These are phyloP conservation scores for Pachycephala philippinensis DNA, from an alignment of 2,113 vertebrate species.

Conservation along the genomic window DNA sequence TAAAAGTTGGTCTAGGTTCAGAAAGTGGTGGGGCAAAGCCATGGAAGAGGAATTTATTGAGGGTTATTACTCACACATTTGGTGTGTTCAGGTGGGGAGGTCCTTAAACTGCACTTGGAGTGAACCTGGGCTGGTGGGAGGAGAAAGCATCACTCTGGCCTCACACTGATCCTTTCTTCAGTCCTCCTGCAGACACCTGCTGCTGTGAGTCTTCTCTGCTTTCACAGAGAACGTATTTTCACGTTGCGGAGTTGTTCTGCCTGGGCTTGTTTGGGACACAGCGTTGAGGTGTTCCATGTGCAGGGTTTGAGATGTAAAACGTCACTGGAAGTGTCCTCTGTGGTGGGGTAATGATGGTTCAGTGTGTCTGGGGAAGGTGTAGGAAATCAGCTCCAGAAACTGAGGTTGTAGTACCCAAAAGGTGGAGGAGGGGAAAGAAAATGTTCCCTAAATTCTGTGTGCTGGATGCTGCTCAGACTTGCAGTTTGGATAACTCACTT, in stretches of 20 bases:
- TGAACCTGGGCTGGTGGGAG: neutral
- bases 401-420: neutral
- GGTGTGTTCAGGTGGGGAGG: neutral
- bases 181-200: neutral
- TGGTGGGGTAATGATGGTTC: neutral
- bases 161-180: neutral
- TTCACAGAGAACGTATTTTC: neutral
- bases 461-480: neutral
- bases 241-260: neutral
- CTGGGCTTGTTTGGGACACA: neutral
- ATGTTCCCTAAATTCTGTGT: neutral
- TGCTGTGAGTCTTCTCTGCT: neutral
- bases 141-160: neutral
- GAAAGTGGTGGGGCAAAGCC: neutral
- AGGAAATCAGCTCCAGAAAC: neutral
- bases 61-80: accelerated
- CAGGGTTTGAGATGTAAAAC: neutral
- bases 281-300: neutral
- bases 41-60: neutral
- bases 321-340: neutral
- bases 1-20: neutral
- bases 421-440: neutral
- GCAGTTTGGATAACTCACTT: neutral
- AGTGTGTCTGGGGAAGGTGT: neutral
- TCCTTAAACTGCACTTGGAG: neutral